These are phyloP conservation scores for Pangasius larnaudii DNA, from an alignment of 2,797 vertebrate genomes.

Conservation along the genomic window DNA sequence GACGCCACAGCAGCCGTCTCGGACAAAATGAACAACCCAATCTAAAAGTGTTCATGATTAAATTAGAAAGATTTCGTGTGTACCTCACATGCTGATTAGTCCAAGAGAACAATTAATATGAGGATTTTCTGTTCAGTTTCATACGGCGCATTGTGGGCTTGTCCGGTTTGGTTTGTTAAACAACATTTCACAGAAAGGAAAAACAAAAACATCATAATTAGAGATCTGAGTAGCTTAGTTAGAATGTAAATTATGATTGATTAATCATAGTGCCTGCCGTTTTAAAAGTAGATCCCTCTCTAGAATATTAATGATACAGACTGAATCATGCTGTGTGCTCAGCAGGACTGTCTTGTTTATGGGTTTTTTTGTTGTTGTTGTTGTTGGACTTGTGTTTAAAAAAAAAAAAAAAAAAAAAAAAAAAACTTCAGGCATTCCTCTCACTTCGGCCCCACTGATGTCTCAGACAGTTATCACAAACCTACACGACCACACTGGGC, in stretches of 20 bases:
- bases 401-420: neutral
- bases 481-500: slow-evolving; percentile 66
- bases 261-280: slow-evolving; percentile 45
- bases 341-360: slow-evolving; percentile 38
- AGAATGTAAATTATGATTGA: slow-evolving; percentile 52
- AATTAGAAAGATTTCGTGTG: slow-evolving; percentile 52
- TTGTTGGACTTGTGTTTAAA: neutral
- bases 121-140: neutral
- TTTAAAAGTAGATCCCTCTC: slow-evolving; percentile 40
- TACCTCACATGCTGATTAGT: slow-evolving; percentile 44
- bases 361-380: neutral
- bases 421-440: slow-evolving; percentile 7
- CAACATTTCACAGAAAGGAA: neutral
- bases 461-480: slow-evolving; percentile 50
- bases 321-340: slow-evolving; percentile 40
- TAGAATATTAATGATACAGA: slow-evolving; percentile 45
- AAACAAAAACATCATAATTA: slow-evolving; percentile 31
- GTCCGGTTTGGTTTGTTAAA: slow-evolving; percentile 5
- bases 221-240: slow-evolving; percentile 28
- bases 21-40: slow-evolving; percentile 49
- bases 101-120: neutral
- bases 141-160: neutral
- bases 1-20: slow-evolving; percentile 40
- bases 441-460: slow-evolving; percentile 4
- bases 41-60: slow-evolving; percentile 46